Evolutionary conservation across 2,113 vertebrate genomes (phyloP).

Genomic region (Eretmochelys imbricata): DNA sequence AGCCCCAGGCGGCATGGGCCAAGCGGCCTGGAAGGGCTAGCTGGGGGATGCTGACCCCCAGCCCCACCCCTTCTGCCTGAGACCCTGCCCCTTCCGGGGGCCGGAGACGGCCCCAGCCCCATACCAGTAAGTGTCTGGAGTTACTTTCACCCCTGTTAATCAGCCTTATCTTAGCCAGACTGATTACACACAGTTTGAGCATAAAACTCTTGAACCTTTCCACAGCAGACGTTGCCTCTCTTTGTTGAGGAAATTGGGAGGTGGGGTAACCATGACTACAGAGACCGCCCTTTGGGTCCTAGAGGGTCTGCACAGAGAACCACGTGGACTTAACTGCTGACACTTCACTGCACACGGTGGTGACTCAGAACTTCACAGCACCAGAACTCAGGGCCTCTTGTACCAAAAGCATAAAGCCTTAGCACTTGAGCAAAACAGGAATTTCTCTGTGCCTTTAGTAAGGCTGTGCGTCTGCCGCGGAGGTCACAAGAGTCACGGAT

Average conservation of each 20-base stretch:
- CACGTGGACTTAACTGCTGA: neutral
- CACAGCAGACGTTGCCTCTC: neutral
- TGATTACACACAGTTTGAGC: neutral
- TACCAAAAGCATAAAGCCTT: neutral
- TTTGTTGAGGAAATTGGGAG: neutral
- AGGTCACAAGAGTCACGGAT: too few species aligned
- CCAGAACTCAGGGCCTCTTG: neutral
- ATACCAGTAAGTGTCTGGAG: too few species aligned
- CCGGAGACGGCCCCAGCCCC: too few species aligned
- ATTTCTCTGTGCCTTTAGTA: neutral
- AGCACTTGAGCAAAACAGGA: neutral
- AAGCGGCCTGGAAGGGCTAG: too few species aligned
- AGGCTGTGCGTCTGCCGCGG: too few species aligned
- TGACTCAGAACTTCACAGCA: neutral
- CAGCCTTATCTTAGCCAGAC: neutral
- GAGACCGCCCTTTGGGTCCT: neutral
- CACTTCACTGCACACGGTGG: neutral
- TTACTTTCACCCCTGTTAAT: too few species aligned
- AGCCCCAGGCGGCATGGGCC: too few species aligned
- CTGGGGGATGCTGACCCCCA: too few species aligned
- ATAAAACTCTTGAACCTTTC: neutral
- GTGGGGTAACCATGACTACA: neutral
- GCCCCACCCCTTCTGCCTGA: too few species aligned
- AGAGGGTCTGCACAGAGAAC: neutral
- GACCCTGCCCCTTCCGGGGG: too few species aligned